These are phyloP conservation scores for Germaria angustata DNA, from an alignment of 2,888 invertebrate genomes.

Conservation along the genomic window DNA sequence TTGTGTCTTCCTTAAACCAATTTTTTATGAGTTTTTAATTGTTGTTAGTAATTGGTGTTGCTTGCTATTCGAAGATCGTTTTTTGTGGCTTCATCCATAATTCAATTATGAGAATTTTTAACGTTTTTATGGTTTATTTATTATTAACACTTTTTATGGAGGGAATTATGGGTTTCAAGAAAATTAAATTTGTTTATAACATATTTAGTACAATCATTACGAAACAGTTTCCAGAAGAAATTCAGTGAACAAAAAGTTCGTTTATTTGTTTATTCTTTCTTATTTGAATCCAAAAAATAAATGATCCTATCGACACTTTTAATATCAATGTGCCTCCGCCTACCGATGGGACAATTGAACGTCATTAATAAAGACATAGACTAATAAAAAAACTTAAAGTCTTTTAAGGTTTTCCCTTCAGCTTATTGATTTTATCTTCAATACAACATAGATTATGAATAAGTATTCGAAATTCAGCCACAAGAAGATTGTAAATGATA, in stretches of 20 bases:
- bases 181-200: conserved; percentile 51
- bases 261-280: neutral
- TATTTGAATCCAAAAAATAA: neutral
- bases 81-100: conserved; percentile 59
- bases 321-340: neutral
- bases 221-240: neutral
- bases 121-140: conserved; percentile 62
- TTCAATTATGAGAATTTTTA: conserved; percentile 64
- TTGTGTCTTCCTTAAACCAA: conserved; percentile 36
- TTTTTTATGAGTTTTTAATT: conserved; percentile 64
- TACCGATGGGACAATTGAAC: neutral
- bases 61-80: conserved; percentile 7
- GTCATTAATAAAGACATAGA: neutral
- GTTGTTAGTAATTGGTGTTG: conserved; percentile 42
- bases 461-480: too few relatives aligned
- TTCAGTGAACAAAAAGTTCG: too few relatives aligned
- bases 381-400: neutral
- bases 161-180: conserved; percentile 39
- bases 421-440: neutral
- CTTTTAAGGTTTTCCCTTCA: neutral
- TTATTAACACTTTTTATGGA: conserved; percentile 57
- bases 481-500: too few relatives aligned
- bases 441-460: neutral
- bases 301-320: neutral
- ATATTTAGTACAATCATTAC: neutral